Evolutionary conservation across 2,888 invertebrate genomes (phyloP).

Genomic region (Agrochola lota): DNA sequence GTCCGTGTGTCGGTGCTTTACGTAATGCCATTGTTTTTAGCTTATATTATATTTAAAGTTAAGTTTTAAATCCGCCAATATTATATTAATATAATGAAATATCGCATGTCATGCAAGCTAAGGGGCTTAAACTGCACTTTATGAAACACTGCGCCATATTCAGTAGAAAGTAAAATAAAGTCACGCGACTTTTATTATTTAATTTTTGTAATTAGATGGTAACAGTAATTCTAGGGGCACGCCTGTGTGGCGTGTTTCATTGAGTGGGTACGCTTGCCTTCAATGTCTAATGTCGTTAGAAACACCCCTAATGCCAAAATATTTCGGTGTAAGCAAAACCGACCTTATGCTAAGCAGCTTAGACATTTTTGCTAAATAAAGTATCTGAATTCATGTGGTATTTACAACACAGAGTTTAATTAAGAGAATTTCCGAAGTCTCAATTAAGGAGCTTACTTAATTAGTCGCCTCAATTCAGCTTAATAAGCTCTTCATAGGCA

Average conservation of each 20-base stretch:
- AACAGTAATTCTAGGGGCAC: slow-evolving; percentile 24
- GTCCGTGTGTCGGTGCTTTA: slow-evolving; percentile 72
- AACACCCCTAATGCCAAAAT: background rate
- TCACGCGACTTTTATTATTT: slow-evolving; percentile 27
- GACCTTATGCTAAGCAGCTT: background rate
- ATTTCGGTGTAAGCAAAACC: background rate
- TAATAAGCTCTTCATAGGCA: background rate
- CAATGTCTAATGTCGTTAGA: slow-evolving; percentile 28
- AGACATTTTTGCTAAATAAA: background rate
- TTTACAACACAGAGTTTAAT: slow-evolving; percentile 21
- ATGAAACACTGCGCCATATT: slow-evolving; percentile 32
- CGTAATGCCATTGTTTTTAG: slow-evolving; percentile 76
- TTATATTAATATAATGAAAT: slow-evolving; percentile 57
- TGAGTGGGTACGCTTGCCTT: slow-evolving; percentile 24
- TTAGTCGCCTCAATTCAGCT: background rate
- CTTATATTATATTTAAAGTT: slow-evolving; percentile 61
- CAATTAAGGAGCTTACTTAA: slow-evolving; percentile 5
- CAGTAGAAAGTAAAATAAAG: slow-evolving; percentile 21
- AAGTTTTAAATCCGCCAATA: slow-evolving; percentile 72
- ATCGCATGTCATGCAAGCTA: slow-evolving; percentile 58
- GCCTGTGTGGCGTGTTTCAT: slow-evolving; percentile 29
- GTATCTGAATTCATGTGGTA: background rate
- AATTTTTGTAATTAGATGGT: slow-evolving; percentile 37
- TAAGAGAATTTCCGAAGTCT: background rate
- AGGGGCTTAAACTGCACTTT: slow-evolving; percentile 55